Evolutionary conservation across 2,797 vertebrate species (phyloP).

Genomic region (Micrastur ruficollis): DNA sequence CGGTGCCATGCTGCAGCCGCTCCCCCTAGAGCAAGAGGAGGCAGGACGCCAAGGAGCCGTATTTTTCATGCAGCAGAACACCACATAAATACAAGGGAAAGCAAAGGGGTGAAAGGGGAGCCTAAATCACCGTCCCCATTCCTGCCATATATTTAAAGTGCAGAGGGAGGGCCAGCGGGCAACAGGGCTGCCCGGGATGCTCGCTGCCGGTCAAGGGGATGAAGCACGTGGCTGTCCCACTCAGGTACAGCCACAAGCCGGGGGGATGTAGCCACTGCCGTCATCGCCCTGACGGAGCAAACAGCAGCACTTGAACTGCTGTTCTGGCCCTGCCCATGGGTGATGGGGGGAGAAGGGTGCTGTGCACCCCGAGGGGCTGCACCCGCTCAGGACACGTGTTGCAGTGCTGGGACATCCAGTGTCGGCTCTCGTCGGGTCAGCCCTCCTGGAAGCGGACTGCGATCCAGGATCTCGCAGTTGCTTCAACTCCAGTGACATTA

Average conservation of each 20-base stretch:
- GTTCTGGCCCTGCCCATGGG: neutral
- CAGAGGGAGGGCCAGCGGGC: neutral
- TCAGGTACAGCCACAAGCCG: neutral
- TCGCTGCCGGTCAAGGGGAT: neutral
- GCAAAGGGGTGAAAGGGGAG: neutral
- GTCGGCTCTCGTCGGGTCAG: fast-evolving
- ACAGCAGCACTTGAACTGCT: neutral
- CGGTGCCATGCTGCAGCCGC: fast-evolving
- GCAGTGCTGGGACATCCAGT: neutral
- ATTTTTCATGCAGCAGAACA: neutral
- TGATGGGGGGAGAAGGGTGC: neutral
- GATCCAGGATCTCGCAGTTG: neutral
- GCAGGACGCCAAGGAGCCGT: neutral
- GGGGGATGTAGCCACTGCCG: neutral
- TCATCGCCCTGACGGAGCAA: neutral
- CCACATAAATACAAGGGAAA: neutral
- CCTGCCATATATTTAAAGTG: neutral
- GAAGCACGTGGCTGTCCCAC: neutral
- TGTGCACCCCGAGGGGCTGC: neutral
- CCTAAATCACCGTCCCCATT: neutral
- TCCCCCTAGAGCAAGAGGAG: neutral
- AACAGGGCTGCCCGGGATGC: neutral
- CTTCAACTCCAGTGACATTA: neutral
- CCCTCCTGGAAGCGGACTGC: fast-evolving
- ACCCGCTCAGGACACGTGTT: fast-evolving